Conservation (phyloP, 30 jellyfish, hydroid and myxozoan genomes). For the Catostylus mosaicus region DNA sequence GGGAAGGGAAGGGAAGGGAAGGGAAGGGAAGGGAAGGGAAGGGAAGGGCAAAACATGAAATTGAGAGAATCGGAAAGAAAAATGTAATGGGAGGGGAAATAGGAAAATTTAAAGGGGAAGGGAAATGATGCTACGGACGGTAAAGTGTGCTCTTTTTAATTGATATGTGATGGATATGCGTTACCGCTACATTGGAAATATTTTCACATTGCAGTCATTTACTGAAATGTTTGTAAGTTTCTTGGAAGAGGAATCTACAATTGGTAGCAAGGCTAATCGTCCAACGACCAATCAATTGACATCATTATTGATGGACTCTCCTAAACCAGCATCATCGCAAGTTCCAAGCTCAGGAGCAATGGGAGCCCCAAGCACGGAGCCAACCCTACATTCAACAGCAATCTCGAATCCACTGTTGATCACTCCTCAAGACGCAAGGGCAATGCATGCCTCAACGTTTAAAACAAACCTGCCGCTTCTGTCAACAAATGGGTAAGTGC, state of each 20-base stretch:
- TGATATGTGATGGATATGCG: too few relatives aligned
- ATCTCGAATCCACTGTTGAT: conserved; percentile 49
- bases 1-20: too few relatives aligned
- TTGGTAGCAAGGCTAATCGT: conserved; percentile 46
- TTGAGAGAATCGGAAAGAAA: too few relatives aligned
- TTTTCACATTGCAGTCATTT: conserved; percentile 69
- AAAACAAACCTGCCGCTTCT: conserved; percentile 50
- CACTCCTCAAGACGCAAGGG: conserved; percentile 61
- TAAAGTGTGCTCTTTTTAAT: too few relatives aligned
- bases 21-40: too few relatives aligned
- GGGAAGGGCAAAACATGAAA: too few relatives aligned
- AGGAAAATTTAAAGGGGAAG: too few relatives aligned
- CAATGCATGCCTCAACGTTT: conserved; percentile 37
- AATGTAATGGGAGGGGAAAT: too few relatives aligned
- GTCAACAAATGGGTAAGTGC: conserved; percentile 21
- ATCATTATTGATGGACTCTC: conserved; percentile 45
- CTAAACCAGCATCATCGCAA: conserved; percentile 43
- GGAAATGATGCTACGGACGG: too few relatives aligned
- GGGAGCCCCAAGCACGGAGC: background rate
- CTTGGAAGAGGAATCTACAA: conserved; percentile 91
- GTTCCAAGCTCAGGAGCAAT: background rate
- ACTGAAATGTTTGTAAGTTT: conserved; percentile 90
- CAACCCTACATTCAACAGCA: background rate
- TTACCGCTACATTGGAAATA: too few relatives aligned
- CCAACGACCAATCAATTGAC: conserved; percentile 71